Percentiles rank a stretch among this genome's conserved stretches.
phyloP scores from a whole-genome alignment of 2,888 invertebrate species.

The Diploptera punctata region DNA sequence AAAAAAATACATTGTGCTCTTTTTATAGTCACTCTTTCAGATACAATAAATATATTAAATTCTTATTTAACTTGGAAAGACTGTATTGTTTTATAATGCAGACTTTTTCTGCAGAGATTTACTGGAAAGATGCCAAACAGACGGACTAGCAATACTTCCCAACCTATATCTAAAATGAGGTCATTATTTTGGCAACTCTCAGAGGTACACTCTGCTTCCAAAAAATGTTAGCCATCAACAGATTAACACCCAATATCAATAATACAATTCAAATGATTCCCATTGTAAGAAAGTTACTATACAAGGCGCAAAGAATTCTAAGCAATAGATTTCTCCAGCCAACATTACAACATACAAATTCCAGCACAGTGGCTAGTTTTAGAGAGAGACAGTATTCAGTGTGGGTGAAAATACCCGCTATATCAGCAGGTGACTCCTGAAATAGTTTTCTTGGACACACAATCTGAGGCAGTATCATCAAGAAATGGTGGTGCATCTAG shows the following conservation, averaged over 20 bases:
- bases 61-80: too few species aligned
- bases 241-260: neutral
- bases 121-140: slow-evolving; percentile 12
- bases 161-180: slow-evolving; percentile 35
- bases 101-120: neutral
- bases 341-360: neutral
- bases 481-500: neutral
- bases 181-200: slow-evolving; percentile 36
- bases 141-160: neutral
- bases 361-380: neutral
- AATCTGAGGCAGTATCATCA: neutral
- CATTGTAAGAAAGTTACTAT: neutral
- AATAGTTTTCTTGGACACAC: slow-evolving; percentile 26
- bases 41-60: too few species aligned
- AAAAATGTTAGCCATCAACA: slow-evolving; percentile 16
- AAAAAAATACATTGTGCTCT: too few species aligned
- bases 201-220: slow-evolving; percentile 20
- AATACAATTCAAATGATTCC: neutral
- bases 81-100: neutral
- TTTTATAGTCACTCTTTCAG: too few species aligned
- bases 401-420: slow-evolving; percentile 19
- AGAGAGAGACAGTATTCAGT: slow-evolving; percentile 5
- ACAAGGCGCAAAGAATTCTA: neutral
- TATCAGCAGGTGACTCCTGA: slow-evolving; percentile 29
- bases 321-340: neutral